Evolutionary conservation across 2,113 vertebrate species (phyloP).

Genomic region (Tympanuchus pallidicinctus): DNA sequence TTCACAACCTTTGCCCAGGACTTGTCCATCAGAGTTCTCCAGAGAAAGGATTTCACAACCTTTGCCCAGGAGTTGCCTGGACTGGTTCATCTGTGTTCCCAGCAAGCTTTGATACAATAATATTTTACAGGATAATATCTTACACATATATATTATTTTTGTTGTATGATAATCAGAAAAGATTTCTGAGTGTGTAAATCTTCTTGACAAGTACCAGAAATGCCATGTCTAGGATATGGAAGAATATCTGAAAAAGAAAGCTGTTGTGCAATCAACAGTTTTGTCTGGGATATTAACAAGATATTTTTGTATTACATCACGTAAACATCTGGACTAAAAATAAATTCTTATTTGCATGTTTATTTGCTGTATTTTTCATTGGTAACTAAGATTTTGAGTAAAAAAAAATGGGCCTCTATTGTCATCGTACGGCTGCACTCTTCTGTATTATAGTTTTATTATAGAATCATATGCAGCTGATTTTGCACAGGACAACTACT

Average conservation of each 20-base stretch:
- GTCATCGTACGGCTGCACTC: background rate
- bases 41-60: no score
- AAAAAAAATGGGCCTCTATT: background rate
- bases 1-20: no score
- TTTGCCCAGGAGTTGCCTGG: no score
- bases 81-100: no score
- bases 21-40: no score
- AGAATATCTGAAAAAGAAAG: background rate
- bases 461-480: background rate
- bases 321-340: background rate
- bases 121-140: no score
- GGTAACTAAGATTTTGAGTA: background rate
- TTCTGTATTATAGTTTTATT: background rate
- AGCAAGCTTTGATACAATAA: no score
- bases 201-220: background rate
- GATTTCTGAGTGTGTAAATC: background rate
- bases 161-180: background rate
- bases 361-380: background rate
- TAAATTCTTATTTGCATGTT: background rate
- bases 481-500: background rate
- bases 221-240: background rate
- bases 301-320: background rate
- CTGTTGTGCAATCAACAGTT: background rate
- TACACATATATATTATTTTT: background rate
- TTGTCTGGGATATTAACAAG: background rate